Base-by-base conservation (phyloP, 92 coral and sea anemone species). In the Porites rus region DNA sequence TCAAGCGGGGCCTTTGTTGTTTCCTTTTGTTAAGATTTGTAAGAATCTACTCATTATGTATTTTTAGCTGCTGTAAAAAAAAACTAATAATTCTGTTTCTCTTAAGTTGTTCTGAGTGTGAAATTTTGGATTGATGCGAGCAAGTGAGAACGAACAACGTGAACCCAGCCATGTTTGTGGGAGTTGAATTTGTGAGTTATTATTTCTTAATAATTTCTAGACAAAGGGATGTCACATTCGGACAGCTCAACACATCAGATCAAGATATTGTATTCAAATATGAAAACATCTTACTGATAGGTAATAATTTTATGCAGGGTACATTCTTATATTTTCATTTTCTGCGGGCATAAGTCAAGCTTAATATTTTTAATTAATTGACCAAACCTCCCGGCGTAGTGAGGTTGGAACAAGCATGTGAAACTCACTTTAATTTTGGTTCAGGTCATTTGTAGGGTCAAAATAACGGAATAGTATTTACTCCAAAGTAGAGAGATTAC, bases 361-460 rank as follows among this genome's bases (percentile, higher is more conserved):
- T 56, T 14, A 56, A 10, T 56, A 56, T 56, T 56, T 56, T 56
- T 10, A 56, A 56, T 56, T 56, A 10, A 54, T 54, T 10, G 4
- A 56, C 61, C 11, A 14, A 38, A 38, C 46, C 46, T 38, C 46
- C 4, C 46, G 46, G 46, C 5, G 46, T 38, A 38, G 46, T 38
- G 46, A 38, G 6, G 7, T 38, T 38, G 46, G 46, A 38, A 0
- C 46, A 38, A 38, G 46, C 46, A 38, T 38, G 46, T 38, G 46
- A 38, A 38, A 38, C 46, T 38, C 16, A 14, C 16, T 56, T 56
- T 56, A 7, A 10, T 56, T 14, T 46, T 63, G 52, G 22, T 79
- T 66, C 22, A 74, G 84, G 75, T 67, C 84, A 77, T 12, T 8
- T 3, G 13, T 65, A 46, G 46, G 80, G 80, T 76, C 68, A 66